A percentile compares a stretch with the other conserved stretches of the same genome.
Evolutionary conservation across 2,113 vertebrate genomes (phyloP).

Genomic region (Ochotona princeps): DNA sequence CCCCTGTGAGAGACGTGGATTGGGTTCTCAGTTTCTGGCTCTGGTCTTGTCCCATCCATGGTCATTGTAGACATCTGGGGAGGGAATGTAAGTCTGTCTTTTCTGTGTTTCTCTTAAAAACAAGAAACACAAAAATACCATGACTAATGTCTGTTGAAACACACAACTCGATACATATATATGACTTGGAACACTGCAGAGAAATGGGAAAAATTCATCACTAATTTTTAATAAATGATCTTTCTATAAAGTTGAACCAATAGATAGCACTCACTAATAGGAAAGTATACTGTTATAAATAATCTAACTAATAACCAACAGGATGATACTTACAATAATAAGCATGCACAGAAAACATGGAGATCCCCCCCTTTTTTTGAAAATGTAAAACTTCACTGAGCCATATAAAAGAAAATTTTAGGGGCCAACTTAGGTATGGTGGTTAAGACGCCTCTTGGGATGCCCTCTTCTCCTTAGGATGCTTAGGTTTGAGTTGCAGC

Average conservation of each 20-base stretch:
- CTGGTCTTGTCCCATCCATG: too few relatives aligned
- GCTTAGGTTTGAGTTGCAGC: too few relatives aligned
- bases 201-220: background rate
- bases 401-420: background rate
- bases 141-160: too few relatives aligned
- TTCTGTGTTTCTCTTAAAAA: too few relatives aligned
- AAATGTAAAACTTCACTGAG: background rate
- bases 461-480: too few relatives aligned
- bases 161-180: too few relatives aligned
- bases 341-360: background rate
- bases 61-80: too few relatives aligned
- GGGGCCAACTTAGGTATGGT: too few relatives aligned
- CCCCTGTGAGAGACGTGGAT: too few relatives aligned
- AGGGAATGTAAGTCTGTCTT: too few relatives aligned
- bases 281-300: background rate
- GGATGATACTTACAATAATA: background rate
- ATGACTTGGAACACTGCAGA: background rate
- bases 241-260: slow-evolving; percentile 14
- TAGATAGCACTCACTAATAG: background rate
- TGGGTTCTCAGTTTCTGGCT: too few relatives aligned
- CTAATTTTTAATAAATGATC: background rate
- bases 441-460: too few relatives aligned
- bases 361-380: background rate
- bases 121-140: background rate
- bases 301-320: background rate